Base-by-base conservation (phyloP, 2,888 invertebrate species). In the Sisyra nigra region DNA sequence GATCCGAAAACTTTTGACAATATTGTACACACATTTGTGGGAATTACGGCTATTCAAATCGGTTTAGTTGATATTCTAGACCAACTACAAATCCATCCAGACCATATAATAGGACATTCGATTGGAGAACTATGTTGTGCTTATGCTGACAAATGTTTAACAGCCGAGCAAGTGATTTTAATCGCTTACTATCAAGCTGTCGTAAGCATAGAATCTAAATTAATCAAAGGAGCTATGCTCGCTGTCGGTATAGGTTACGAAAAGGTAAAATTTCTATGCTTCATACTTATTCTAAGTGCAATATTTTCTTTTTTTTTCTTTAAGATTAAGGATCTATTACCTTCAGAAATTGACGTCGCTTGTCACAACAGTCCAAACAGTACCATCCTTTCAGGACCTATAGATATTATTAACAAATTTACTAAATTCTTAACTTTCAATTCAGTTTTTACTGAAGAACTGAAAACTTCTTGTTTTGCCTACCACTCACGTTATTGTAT, bases 81-180 rank as follows among this genome's bases (percentile, higher is more conserved):
- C 38, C 58, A 64, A 4, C 52, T 72, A 10, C 78, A 75, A n/a
- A 66, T 84, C 10, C 60, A 62, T 31, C 76, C 82, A 1, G 81
- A 83, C 59, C 76, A 78, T 10, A 72, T 83, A 45, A 72, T 84
- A 46, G 91, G 96, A 2, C 93, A 94, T 62, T 93, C 93, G 7
- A 86, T 91, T 0, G 96, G 96, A 15, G 96, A 96, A 60, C 67
- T 96, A 5, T 92, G 88, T 1, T 94, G 96, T 60, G 92, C 87
- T 0, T 96, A 96, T 63, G 92, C 91, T 2, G 96, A 96, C 59
- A 89, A 87, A 1, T 84, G 87, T 50, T 73, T 94, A 51, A 86
- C 88, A 0, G 76, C 81, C 0, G 85, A 89, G 54, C 82, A 93
- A 64, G 83, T 86, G 68, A 78, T 93, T 46, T 61, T 88, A 7